Evolutionary conservation across 2,113 vertebrate genomes (phyloP), one percentile per base, ranked within the genome.

Genomic region (Melanerpes formicivorus): DNA sequence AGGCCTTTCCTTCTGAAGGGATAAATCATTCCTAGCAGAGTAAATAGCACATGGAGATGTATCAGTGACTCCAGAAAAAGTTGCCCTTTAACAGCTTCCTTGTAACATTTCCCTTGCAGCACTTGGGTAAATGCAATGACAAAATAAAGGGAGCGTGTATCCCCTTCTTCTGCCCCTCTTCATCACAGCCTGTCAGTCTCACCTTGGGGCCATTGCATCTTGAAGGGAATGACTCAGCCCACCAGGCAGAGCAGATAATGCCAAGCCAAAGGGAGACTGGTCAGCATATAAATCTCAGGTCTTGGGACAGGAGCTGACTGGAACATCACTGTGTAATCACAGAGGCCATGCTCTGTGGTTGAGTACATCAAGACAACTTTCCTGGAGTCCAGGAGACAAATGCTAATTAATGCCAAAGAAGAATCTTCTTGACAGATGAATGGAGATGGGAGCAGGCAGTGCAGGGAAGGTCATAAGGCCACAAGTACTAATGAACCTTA

Each of bases 21-120:
- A 96, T 96, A 97, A 97, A 95, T 97, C 95, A 97, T 96, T 94
- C 88, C 90, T 92, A 90, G 84, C 55, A 89, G 93, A 97, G 75
- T 95, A 97, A 97, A 97, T 95, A 93, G 95, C 74, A n/a, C 80
- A 79, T 1, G 0, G 55, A 95, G 95, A 97, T 93, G 73, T 96
- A 84, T 95, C 0, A 71, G 93, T 95, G 93, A 93, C 88, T 97
- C 88, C 63, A 75, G 92, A 87, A 86, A 91, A 84, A 65, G 60
- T 66, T 96, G 90, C 93, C 94, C 93, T 97, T 97, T 97, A 96
- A 90, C 87, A 93, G 89, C 56, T 93, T 95, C 66, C 82, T 70
- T 73, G 88, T 95, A 95, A 95, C 88, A 96, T 94, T 92, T 96
- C 81, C 92, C 70, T 97, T 74, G 58, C 55, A 93, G 81, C 1